phyloP scores from a whole-genome alignment of 2,797 vertebrate genomes.

The Graptemys geographica region DNA sequence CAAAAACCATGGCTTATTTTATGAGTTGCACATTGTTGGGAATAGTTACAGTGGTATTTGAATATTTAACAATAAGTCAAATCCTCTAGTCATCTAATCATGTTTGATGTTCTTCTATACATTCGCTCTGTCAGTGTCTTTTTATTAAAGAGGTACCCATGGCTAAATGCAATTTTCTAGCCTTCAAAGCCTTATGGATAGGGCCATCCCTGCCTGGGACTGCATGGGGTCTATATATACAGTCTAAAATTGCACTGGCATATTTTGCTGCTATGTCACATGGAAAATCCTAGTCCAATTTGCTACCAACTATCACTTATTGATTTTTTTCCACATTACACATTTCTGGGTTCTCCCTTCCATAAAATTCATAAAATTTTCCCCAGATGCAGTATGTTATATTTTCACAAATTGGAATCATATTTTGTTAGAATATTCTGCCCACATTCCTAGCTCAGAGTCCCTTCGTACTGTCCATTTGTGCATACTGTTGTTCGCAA shows the following conservation, averaged over 20 bases:
- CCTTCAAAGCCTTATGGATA: neutral
- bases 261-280: neutral
- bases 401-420: neutral
- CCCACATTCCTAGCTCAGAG: neutral
- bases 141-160: neutral
- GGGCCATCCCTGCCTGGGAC: neutral
- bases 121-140: neutral
- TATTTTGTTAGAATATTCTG: neutral
- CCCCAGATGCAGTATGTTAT: neutral
- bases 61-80: neutral
- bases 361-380: neutral
- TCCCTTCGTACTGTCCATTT: neutral
- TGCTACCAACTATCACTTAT: neutral
- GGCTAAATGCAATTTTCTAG: neutral
- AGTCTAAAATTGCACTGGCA: neutral
- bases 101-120: neutral
- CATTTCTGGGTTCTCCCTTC: neutral
- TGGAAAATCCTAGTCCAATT: neutral
- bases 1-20: neutral
- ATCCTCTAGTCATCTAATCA: neutral
- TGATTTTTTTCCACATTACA: neutral
- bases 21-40: neutral
- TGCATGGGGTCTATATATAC: neutral
- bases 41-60: neutral
- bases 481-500: neutral